Evolutionary conservation across 2,797 vertebrate species (phyloP), one percentile per base, ranked within the genome.

Genomic region (Spinibarbus caldwelli): DNA sequence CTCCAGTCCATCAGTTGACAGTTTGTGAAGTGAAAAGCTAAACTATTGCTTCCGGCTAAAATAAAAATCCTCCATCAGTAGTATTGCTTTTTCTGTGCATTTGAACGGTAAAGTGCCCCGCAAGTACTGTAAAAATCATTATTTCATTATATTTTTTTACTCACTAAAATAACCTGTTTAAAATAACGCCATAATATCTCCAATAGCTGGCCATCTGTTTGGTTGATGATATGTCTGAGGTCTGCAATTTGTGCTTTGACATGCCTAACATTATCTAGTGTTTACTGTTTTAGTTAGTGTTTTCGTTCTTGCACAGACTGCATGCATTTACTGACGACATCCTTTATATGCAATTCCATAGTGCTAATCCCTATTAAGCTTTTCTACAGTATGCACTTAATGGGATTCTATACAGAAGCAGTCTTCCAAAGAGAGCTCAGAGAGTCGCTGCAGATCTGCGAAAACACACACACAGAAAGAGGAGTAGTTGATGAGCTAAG

Each of bases 351-450:
- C 41, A 54, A 77, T 80, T 84, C 54, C 26, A 49, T 71, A 47
- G 9, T 73, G 68, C 54, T 85, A 83, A 88, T 89, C 85, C 54
- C 19, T 64, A 43, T 82, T 85, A 86, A 86, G 73, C 41, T 62
- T 10, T 26, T 49, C 31, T 78, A 47, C 38, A 57, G 71, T 47
- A 31, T 43, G 19, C 76, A 45, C n/a, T 85, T 83, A 77, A 80
- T 57, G 71, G 76, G 19, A 54, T 80, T 78, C 84, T 84, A 52
- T 70, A 73, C 38, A 73, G 73, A 62, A 71, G 76, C 62, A 21
- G 68, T 59, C 66, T 79, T 66, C 36, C 71, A 80, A 54, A 43
- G 38, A 59, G 80, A 78, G 49, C 38, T 36, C 71, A 26, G 23
- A 23, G 29, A 34, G 29, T 29, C 31, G 7, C 41, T 34, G 54